Evolutionary conservation across 2,113 vertebrate genomes (phyloP), one percentile per base, ranked within the genome.

Genomic region (Gasterosteus nipponicus): DNA sequence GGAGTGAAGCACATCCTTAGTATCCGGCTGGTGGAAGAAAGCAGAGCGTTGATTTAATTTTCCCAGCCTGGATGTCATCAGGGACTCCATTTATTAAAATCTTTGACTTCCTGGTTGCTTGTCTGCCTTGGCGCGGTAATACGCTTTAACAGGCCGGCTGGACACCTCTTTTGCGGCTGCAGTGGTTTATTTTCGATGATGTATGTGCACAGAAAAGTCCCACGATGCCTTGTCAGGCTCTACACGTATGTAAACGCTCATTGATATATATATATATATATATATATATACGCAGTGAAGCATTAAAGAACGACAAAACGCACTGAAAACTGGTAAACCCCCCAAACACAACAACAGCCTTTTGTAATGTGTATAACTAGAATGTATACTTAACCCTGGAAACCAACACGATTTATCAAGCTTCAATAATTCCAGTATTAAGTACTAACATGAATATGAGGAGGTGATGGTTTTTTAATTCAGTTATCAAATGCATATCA

Each of bases 151-250:
- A 26, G 7, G 10, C 6, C 39, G 11, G 29, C 14, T 8, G 19
- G 15, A 38, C 44, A 5, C 4, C 46, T 69, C 12, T 12, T 62
- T 26, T 18, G 35, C 26, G 10, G 14, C 38, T 69, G 57, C 29
- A 31, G 8, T 51, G 9, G 59, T 49, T 33, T 33, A 9, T n/a
- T 62, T 26, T 26, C 1, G 0, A 47, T 31, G 22, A 59, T 39
- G 11, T 14, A n/a, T 31, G n/a, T 47, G 33, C 9, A 56, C 22
- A 31, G 16, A 42, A 7, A 26, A 58, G 26, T 19, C 22, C 49
- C 42, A 19, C 33, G 41, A 59, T 59, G 58, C 42, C 42, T 46
- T 74, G 9, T 46, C 38, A 62, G 47, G 22, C 46, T 62, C 35
- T 63, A 31, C 70, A 73, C 26, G 19, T 29, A 16, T 54, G 42